Conservation (phyloP, 1,140 invertebrate genomes). For the Gonioctena quinquepunctata region DNA sequence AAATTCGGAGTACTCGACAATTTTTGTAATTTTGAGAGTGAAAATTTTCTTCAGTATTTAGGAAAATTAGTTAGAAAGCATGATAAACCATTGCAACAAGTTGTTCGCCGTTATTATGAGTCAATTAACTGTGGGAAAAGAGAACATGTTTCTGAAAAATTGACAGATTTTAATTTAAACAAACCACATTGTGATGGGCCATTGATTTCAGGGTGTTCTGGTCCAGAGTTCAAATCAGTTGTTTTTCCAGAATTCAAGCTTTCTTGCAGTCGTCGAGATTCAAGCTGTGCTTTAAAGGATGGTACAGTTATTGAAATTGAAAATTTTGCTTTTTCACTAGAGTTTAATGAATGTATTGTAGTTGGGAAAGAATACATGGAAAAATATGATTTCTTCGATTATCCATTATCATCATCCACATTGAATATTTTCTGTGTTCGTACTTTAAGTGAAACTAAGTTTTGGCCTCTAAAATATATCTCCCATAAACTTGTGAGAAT, state of each 20-base stretch:
- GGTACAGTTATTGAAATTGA: neutral
- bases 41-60: conserved; percentile 8
- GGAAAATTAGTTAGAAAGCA: conserved; percentile 5
- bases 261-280: neutral
- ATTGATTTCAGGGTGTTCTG: neutral
- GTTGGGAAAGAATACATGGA: neutral
- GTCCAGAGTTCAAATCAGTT: neutral
- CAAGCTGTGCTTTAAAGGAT: neutral
- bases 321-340: neutral
- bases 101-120: neutral
- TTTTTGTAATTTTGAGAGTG: conserved; percentile 26
- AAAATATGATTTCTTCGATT: neutral
- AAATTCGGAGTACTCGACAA: conserved; percentile 20
- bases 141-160: neutral
- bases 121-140: neutral
- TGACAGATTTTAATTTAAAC: neutral
- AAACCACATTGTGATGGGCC: neutral
- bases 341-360: neutral
- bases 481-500: neutral
- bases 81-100: conserved; percentile 23
- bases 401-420: neutral
- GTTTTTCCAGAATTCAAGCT: neutral
- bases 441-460: neutral
- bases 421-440: neutral
- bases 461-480: neutral